phyloP scores from a whole-genome alignment of 1,140 invertebrate species.

The Trichonephila clavata region DNA sequence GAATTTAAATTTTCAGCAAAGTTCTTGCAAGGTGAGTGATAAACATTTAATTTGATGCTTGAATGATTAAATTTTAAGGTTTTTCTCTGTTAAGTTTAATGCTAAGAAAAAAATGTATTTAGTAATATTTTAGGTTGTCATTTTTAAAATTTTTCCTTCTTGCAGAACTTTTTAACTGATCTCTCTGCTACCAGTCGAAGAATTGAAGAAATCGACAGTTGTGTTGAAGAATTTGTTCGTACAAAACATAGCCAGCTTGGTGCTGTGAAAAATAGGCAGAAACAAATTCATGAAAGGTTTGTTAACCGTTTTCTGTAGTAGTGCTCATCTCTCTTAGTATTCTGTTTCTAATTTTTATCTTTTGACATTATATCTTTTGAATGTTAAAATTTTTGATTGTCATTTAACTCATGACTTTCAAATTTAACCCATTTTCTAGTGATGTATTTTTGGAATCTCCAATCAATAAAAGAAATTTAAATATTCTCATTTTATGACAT shows the following conservation, averaged over 20 bases:
- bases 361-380: too few species aligned
- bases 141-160: conserved; percentile 77
- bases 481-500: too few species aligned
- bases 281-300: conserved; percentile 88
- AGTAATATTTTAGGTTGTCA: background rate
- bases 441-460: too few species aligned
- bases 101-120: background rate
- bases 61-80: background rate
- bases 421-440: too few species aligned
- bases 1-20: conserved; percentile 12
- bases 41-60: background rate
- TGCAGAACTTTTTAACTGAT: conserved; percentile 95
- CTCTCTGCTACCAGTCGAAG: conserved; percentile 94
- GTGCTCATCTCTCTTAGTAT: too few species aligned
- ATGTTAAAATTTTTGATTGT: too few species aligned
- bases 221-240: conserved; percentile 92
- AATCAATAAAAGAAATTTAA: too few species aligned
- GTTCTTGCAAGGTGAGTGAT: background rate
- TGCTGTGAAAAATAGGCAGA: conserved; percentile 88
- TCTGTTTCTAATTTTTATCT: too few species aligned
- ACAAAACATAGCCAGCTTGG: conserved; percentile 94
- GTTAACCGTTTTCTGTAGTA: background rate
- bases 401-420: too few species aligned
- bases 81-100: background rate
- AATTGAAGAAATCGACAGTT: conserved; percentile 92